Conservation (phyloP, 2,113 vertebrate species). For the Illadopsis cleaveri region DNA sequence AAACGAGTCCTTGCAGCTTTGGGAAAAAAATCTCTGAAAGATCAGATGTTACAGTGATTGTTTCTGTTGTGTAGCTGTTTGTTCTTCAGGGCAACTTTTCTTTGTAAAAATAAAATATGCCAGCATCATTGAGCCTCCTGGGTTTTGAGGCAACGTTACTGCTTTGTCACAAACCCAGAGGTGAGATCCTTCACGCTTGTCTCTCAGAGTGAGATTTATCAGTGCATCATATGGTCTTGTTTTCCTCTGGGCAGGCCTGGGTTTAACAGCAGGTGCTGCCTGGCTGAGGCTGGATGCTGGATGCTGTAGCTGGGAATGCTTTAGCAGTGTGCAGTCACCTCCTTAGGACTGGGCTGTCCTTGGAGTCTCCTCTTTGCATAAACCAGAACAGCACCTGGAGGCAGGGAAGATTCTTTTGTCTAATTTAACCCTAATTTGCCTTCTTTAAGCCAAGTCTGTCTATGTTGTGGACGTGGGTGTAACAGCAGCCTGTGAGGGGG, state of each 20-base stretch:
- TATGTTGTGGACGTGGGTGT: rapidly evolving
- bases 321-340: not conserved
- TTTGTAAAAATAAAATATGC: not conserved
- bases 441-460: not conserved
- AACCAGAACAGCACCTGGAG: not conserved
- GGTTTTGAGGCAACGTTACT: rapidly evolving
- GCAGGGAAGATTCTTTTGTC: not conserved
- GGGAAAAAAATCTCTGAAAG: not conserved
- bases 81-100: not conserved
- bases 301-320: not conserved
- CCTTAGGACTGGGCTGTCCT: not conserved
- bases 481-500: not conserved
- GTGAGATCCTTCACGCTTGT: not conserved
- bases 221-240: rapidly evolving
- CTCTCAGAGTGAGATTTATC: not conserved
- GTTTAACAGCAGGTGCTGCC: rapidly evolving
- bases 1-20: not conserved
- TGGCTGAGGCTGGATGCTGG: not conserved
- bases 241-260: not conserved
- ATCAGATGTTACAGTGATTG: not conserved
- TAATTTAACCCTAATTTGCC: not conserved
- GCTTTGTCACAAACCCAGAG: not conserved
- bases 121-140: rapidly evolving
- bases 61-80: not conserved
- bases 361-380: not conserved